These are phyloP conservation scores for Atrina japonica DNA, from an alignment of 2,888 invertebrate species.

Conservation along the genomic window DNA sequence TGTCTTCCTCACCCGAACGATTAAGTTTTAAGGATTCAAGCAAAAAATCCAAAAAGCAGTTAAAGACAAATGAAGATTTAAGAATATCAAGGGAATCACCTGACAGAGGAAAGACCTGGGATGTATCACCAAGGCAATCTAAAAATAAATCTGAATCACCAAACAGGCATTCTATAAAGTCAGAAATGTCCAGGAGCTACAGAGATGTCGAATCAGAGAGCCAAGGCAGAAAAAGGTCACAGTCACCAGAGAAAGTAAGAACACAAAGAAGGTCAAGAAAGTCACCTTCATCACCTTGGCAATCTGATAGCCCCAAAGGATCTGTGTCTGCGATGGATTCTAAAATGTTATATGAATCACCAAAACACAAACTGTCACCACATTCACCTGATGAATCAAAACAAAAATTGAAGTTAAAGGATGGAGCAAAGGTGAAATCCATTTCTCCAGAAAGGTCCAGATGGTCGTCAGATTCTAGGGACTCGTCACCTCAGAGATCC, in stretches of 20 bases:
- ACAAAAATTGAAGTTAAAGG: neutral
- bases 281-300: constrained; percentile 4
- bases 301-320: neutral
- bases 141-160: no score
- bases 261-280: neutral
- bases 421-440: neutral
- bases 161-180: no score
- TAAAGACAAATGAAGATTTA: no score
- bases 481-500: neutral
- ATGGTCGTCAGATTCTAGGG: neutral
- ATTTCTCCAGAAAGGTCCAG: neutral
- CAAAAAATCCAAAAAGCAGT: no score
- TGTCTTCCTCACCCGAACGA: no score
- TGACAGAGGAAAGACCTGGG: no score
- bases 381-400: neutral
- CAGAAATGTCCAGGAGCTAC: no score
- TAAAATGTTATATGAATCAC: neutral
- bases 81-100: no score
- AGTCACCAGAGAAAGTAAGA: neutral
- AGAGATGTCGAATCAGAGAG: no score
- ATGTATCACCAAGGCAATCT: no score
- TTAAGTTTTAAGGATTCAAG: no score
- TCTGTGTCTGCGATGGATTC: neutral
- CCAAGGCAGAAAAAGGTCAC: neutral
- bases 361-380: neutral